Percentiles rank a stretch among this genome's conserved stretches.
These are phyloP conservation scores for Falco berigora DNA, from an alignment of 2,797 vertebrate species.

Conservation along the genomic window DNA sequence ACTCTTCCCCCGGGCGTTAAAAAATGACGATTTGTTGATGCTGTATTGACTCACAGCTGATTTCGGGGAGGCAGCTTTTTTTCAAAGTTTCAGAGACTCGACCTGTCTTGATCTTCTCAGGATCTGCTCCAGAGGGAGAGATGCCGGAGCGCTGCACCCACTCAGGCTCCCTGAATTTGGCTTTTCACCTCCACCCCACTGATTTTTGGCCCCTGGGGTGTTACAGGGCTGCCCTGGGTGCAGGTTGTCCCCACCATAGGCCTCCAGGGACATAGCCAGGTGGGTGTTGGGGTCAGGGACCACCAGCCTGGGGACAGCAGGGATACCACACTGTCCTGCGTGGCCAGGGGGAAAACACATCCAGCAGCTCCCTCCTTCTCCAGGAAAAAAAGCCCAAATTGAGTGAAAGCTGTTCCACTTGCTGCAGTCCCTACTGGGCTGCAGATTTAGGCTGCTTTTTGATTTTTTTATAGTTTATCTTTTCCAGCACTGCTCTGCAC, in stretches of 20 bases:
- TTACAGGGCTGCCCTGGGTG: background rate
- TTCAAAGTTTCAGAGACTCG: fast-evolving
- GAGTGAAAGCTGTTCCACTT: background rate
- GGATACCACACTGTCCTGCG: fast-evolving
- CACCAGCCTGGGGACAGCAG: background rate
- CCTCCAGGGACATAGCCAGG: too few relatives aligned
- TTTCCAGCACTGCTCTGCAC: background rate
- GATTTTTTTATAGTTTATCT: background rate
- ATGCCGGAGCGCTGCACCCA: fast-evolving
- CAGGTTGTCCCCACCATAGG: fast-evolving
- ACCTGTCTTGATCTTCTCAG: fast-evolving
- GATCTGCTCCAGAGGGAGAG: background rate
- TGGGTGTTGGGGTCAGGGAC: fast-evolving
- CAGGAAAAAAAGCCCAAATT: background rate
- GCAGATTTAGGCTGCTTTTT: background rate
- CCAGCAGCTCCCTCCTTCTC: background rate
- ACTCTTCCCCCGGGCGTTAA: fast-evolving
- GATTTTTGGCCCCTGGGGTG: background rate
- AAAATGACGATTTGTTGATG: fast-evolving
- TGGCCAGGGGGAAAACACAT: background rate
- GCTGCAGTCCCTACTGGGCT: background rate
- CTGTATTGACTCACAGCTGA: fast-evolving
- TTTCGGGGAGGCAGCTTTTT: background rate
- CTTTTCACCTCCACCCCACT: fast-evolving
- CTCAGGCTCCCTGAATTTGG: background rate